These are phyloP conservation scores for Cephus runcator DNA, from an alignment of 2,888 invertebrate genomes.

Conservation along the genomic window DNA sequence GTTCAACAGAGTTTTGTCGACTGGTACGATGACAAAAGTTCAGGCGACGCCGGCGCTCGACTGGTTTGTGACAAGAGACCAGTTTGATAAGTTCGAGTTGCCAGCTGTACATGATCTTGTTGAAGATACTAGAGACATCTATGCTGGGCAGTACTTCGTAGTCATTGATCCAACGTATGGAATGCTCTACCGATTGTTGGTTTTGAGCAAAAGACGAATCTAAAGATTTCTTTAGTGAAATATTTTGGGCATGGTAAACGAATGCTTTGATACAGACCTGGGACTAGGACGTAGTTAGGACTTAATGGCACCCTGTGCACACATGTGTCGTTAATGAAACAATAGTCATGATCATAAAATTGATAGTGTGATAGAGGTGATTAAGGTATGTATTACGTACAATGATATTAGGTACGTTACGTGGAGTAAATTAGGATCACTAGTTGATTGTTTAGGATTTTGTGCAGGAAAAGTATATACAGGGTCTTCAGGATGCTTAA, in stretches of 20 bases:
- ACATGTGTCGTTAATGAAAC: not conserved
- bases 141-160: not conserved
- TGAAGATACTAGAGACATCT: conserved; percentile 1
- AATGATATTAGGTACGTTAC: not conserved
- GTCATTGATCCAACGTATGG: not conserved
- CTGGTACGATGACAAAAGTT: conserved; percentile 27
- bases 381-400: not conserved
- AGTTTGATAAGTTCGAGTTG: conserved; percentile 12
- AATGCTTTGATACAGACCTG: not conserved
- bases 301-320: not conserved
- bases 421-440: not conserved
- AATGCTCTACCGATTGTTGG: not conserved
- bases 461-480: not conserved
- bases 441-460: not conserved
- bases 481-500: not conserved
- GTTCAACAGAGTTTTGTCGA: conserved; percentile 4
- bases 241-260: not conserved
- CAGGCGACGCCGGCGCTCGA: conserved; percentile 35
- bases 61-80: conserved; percentile 32
- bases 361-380: not conserved
- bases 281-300: not conserved
- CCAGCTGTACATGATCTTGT: not conserved
- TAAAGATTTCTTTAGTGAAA: not conserved
- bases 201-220: not conserved
- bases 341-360: not conserved